These are phyloP conservation scores for Drosophila meridionalis DNA, from an alignment of 2,888 invertebrate genomes.

Conservation along the genomic window DNA sequence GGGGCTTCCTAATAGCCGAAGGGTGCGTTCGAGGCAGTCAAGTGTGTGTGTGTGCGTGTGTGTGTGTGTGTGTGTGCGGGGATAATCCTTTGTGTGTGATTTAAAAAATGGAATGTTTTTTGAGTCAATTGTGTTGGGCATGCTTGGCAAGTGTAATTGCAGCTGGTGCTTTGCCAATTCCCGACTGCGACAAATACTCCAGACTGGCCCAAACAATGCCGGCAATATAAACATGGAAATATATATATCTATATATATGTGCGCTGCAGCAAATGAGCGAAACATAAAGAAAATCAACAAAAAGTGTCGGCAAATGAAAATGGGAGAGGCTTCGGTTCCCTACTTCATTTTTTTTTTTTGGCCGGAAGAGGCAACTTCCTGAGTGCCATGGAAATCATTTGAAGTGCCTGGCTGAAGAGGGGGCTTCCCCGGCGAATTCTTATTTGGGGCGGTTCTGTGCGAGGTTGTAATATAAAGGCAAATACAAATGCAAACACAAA, in stretches of 20 bases:
- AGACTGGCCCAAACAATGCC: constrained; percentile 50
- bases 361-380: constrained; percentile 68
- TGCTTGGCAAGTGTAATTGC: constrained; percentile 48
- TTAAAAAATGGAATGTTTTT: constrained; percentile 49
- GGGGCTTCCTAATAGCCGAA: constrained; percentile 63
- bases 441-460: constrained; percentile 48
- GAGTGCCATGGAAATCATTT: constrained; percentile 68
- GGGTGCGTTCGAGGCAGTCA: constrained; percentile 52
- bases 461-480: constrained; percentile 48
- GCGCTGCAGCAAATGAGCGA: constrained; percentile 53
- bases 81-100: constrained; percentile 60
- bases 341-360: constrained; percentile 25
- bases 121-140: constrained; percentile 48
- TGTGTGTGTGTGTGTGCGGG: constrained; percentile 15
- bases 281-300: constrained; percentile 53
- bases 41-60: constrained; percentile 28
- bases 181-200: constrained; percentile 61
- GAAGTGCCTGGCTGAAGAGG: constrained; percentile 46
- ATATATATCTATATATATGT: constrained; percentile 1
- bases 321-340: constrained; percentile 24
- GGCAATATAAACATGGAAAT: constrained; percentile 11
- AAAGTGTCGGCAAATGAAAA: constrained; percentile 53
- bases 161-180: constrained; percentile 56
- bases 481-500: constrained; percentile 63
- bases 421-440: constrained; percentile 35